phyloP scores from a whole-genome alignment of 92 coral and sea anemone genomes.

The Actinernus sp. region DNA sequence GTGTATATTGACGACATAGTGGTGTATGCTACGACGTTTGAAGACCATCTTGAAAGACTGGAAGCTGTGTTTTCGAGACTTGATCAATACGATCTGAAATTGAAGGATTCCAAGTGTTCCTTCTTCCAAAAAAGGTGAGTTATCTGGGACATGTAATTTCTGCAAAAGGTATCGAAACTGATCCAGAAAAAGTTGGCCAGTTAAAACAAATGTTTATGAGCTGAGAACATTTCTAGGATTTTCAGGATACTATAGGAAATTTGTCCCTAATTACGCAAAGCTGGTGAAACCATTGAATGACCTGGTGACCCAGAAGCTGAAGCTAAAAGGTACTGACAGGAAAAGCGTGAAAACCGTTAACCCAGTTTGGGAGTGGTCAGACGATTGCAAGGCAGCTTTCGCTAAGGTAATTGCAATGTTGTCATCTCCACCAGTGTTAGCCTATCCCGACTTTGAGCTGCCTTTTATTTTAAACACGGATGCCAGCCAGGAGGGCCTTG shows the following conservation, averaged over 20 bases:
- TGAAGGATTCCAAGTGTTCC: slow-evolving; percentile 43
- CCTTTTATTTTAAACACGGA: slow-evolving; percentile 45
- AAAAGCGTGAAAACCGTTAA: neutral
- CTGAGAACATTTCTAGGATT: slow-evolving; percentile 44
- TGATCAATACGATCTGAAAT: slow-evolving; percentile 29
- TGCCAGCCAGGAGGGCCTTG: slow-evolving; percentile 49
- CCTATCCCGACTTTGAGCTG: slow-evolving; percentile 31
- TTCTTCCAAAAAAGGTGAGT: slow-evolving; percentile 37
- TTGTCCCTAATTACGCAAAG: slow-evolving; percentile 28
- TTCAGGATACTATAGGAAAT: no score
- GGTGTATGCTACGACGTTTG: slow-evolving; percentile 32
- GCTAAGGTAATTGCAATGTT: slow-evolving; percentile 18
- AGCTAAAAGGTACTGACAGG: neutral
- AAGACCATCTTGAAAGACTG: slow-evolving; percentile 41
- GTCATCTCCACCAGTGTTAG: slow-evolving; percentile 25
- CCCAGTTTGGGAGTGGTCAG: slow-evolving; percentile 26
- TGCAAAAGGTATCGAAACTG: slow-evolving; percentile 21
- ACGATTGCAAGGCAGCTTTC: slow-evolving; percentile 39
- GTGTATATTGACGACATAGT: slow-evolving; percentile 54
- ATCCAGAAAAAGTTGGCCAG: slow-evolving; percentile 58
- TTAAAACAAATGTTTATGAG: slow-evolving; percentile 13
- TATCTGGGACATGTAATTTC: slow-evolving; percentile 57
- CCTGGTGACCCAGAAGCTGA: slow-evolving; percentile 9
- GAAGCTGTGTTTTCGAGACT: slow-evolving; percentile 45
- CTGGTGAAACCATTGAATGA: slow-evolving; percentile 40